Evolutionary conservation across 2,888 invertebrate genomes (phyloP), one percentile per base, ranked within the genome.

Genomic region (Agapetus fuscipes): DNA sequence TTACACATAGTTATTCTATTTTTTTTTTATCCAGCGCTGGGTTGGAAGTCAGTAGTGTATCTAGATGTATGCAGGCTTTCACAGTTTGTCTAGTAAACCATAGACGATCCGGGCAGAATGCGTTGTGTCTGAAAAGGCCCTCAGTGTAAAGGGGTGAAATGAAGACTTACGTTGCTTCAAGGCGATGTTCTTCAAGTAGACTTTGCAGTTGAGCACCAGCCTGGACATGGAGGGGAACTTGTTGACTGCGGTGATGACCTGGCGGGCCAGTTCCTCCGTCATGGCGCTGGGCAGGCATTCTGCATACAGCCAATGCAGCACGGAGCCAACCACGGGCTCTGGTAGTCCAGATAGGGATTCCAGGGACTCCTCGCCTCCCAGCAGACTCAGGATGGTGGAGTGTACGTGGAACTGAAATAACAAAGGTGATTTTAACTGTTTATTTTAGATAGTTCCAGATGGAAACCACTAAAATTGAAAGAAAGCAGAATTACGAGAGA

Each of bases 101-200:
- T n/a, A n/a, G n/a, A n/a, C n/a, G n/a, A n/a, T n/a, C n/a, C n/a
- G n/a, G n/a, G n/a, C n/a, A n/a, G n/a, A n/a, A n/a, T n/a, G n/a
- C n/a, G n/a, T n/a, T n/a, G n/a, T n/a, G n/a, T n/a, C n/a, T n/a
- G n/a, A n/a, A n/a, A n/a, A n/a, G n/a, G n/a, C n/a, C n/a, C n/a
- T n/a, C n/a, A n/a, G n/a, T n/a, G n/a, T n/a, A n/a, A n/a, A n/a
- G n/a, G n/a, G n/a, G n/a, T n/a, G n/a, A n/a, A n/a, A n/a, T n/a
- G n/a, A n/a, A n/a, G n/a, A n/a, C 72, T 66, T 62, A 79, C 79
- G 76, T 57, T 78, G 74, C 56, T 74, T 78, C 14, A 80, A 59
- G 11, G 72, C 69, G 51, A 74, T 72, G 53, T 78, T 72, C 51
- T 73, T 73, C 38, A 79, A 56, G 57, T 77, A 80, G 37, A 72